phyloP scores from a whole-genome alignment of 2,113 vertebrate species.

The Podilymbus podiceps region DNA sequence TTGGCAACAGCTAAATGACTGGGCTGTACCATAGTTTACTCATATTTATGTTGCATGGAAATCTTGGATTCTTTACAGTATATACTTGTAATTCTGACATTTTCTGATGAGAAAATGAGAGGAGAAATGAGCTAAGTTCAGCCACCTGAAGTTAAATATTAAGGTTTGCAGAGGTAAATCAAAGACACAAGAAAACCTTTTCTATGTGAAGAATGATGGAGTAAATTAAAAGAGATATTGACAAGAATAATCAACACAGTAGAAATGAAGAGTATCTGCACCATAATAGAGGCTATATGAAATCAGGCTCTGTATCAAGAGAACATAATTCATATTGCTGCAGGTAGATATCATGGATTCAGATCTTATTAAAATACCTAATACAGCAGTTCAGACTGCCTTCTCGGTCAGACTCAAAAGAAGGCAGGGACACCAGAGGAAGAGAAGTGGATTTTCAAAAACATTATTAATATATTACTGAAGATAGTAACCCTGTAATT shows the following conservation, averaged over 20 bases:
- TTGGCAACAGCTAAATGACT: background rate
- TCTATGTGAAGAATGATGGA: background rate
- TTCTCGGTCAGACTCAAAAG: background rate
- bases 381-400: background rate
- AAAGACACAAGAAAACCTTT: background rate
- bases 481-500: background rate
- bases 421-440: background rate
- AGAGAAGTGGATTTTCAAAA: background rate
- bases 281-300: background rate
- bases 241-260: background rate
- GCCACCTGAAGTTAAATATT: background rate
- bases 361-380: background rate
- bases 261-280: background rate
- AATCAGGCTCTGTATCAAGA: background rate
- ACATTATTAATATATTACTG: background rate
- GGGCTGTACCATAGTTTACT: background rate
- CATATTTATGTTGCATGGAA: background rate
- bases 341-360: background rate
- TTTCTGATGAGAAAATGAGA: background rate
- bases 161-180: background rate
- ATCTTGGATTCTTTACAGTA: background rate
- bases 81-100: background rate
- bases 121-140: background rate
- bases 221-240: slow-evolving; percentile 24
- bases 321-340: background rate